Evolutionary conservation across 2,113 vertebrate species (phyloP).

Genomic region (Polypterus senegalus): DNA sequence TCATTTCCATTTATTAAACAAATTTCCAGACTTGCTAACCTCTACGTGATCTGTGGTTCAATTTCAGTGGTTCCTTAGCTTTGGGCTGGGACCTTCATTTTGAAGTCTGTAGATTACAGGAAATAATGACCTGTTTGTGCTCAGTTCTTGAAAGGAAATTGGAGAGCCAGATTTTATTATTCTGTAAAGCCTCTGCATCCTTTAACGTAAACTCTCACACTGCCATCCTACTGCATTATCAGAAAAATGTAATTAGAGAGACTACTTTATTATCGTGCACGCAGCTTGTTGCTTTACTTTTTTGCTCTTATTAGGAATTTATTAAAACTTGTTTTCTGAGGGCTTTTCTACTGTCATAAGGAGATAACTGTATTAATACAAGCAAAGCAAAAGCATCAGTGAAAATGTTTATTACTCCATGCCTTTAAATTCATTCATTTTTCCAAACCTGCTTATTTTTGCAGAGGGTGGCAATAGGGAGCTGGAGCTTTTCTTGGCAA

Average conservation of each 20-base stretch:
- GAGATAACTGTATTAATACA: no score
- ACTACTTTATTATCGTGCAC: neutral
- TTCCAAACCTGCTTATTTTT: no score
- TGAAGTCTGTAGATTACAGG: conserved; percentile 42
- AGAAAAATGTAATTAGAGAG: conserved; percentile 31
- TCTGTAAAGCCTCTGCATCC: conserved; percentile 41
- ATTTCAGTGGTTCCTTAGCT: conserved; percentile 31
- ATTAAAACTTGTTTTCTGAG: neutral
- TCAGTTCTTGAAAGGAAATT: conserved; percentile 62
- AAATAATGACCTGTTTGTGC: conserved; percentile 61
- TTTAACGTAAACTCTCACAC: conserved; percentile 45
- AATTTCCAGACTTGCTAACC: conserved; percentile 34
- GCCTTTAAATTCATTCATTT: no score
- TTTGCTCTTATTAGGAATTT: neutral
- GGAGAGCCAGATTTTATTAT: conserved; percentile 56
- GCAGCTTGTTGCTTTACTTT: neutral
- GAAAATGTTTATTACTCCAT: no score
- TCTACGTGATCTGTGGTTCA: conserved; percentile 50
- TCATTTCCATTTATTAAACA: conserved; percentile 28
- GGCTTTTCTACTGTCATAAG: no score
- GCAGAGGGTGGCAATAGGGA: no score
- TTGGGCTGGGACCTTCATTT: conserved; percentile 30
- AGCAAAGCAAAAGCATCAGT: no score
- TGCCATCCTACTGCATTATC: conserved; percentile 51
- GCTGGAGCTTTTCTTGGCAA: no score